These are phyloP conservation scores for Nemoura dubitans DNA, from an alignment of 2,888 invertebrate species.

Conservation along the genomic window DNA sequence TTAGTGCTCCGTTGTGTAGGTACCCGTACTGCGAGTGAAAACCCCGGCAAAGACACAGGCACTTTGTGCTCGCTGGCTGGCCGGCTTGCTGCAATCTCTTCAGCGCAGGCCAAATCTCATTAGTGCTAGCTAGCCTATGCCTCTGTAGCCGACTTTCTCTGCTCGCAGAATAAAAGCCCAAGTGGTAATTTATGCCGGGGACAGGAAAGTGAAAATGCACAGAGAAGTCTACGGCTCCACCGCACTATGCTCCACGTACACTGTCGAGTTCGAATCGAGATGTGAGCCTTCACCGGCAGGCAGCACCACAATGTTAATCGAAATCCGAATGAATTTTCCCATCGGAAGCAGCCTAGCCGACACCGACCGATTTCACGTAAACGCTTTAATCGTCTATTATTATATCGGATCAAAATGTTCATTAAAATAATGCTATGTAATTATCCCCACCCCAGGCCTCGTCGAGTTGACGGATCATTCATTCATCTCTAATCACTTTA, in stretches of 20 bases:
- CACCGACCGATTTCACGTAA: constrained; percentile 1
- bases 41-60: no score
- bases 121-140: neutral
- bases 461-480: constrained; percentile 32
- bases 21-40: no score
- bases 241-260: no score
- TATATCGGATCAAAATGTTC: constrained; percentile 25
- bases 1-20: no score
- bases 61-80: no score
- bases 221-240: neutral
- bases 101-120: neutral
- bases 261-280: no score
- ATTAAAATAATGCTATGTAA: constrained; percentile 16
- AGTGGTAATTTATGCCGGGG: neutral
- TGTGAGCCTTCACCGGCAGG: neutral
- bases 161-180: neutral
- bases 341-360: neutral
- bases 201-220: neutral
- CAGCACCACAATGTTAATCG: neutral
- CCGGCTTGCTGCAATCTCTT: neutral
- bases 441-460: neutral
- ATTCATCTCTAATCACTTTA: constrained; percentile 42
- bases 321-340: neutral
- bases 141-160: neutral
- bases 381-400: constrained; percentile 15